Evolutionary conservation across 2,113 vertebrate species (phyloP), one percentile per base, ranked within the genome.

Genomic region (Myotis yumanensis): DNA sequence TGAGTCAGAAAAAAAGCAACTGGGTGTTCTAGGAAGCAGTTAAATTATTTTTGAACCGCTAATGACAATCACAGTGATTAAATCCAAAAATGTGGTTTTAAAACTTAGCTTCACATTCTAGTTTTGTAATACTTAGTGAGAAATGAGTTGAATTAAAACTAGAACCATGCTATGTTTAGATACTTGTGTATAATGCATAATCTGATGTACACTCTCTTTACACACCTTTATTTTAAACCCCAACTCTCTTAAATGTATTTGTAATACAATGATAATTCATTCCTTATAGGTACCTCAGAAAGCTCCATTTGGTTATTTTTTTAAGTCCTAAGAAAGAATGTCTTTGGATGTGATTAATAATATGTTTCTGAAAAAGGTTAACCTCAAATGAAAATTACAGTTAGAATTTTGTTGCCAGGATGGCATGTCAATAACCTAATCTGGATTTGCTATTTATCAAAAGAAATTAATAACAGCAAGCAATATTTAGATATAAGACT

Each of bases 121-220:
- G 11, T 25, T 93, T 52, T 11, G 59, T 62, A 62, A 62, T 62
- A 25, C 16, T 84, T 85, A 48, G 32, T 71, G 32, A 95, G 14
- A 6, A 89, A 85, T 79, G 14, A 95, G 18, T 28, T 75, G 43
- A 93, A 93, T 86, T 89, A 81, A 86, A 59, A n/a, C 4, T 37
- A 73, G 25, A 73, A 73, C 5, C 73, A 90, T 68, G 30, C 40
- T 80, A 32, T 40, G 12, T 57, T 37, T 80, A 48, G 73, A 59
- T 73, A 6, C 7, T 68, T 92, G 35, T 84, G 62, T 71, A 37
- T n/a, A 85, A 72, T n/a, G 35, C 15, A 64, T 72, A 90, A 76
- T 86, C 52, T 80, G 86, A 68, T 57, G 25, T 85, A 64, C 10
- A 73, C 12, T 30, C 54, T 20, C 73, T 11, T 15, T n/a, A 20